Evolutionary conservation across 2,113 vertebrate species (phyloP), one percentile per base, ranked within the genome.

Genomic region (Platysteira castanea): DNA sequence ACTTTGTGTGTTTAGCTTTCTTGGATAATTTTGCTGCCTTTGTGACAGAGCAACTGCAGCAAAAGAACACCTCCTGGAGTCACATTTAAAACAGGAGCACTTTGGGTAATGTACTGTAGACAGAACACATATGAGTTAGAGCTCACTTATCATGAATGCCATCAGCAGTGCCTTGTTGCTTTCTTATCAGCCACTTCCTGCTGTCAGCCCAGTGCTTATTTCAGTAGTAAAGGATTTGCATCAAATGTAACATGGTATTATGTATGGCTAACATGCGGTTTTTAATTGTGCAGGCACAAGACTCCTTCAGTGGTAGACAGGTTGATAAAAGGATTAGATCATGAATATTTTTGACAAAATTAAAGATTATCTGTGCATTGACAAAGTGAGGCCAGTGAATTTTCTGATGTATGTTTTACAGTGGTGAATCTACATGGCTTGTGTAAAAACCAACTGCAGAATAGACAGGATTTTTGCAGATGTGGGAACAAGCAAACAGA

Each of bases 241-340:
- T 98, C 97, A 97, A 98, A 98, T 97, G 97, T 97, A 96, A 95
- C 97, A 97, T 95, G 97, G 96, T 95, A 93, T 98, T 98, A 96
- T 95, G 96, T 96, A 90, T 95, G 95, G 96, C 96, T 94, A 97
- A 97, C 96, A 79, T 91, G 81, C n/a, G 69, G 94, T 57, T 98
- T 98, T 98, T 99, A 99, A 99, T 99, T 99, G 98, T 98, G 96
- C 96, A 97, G 97, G 98, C 98, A 95, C 97, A 97, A 98, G 94
- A 97, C 97, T 98, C 97, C 97, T 98, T 98, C 98, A 98, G 98
- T 98, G 98, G 98, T 98, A 98, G 98, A 95, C 97, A 97, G 97
- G 98, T 98, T 98, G 98, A 98, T 98, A 98, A 98, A 98, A 97
- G 98, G 98, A 98, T 99, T 99, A 98, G 97, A 98, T 98, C 96